phyloP scores from a whole-genome alignment of 1,140 invertebrate species.

The Drosophila pectinifera region DNA sequence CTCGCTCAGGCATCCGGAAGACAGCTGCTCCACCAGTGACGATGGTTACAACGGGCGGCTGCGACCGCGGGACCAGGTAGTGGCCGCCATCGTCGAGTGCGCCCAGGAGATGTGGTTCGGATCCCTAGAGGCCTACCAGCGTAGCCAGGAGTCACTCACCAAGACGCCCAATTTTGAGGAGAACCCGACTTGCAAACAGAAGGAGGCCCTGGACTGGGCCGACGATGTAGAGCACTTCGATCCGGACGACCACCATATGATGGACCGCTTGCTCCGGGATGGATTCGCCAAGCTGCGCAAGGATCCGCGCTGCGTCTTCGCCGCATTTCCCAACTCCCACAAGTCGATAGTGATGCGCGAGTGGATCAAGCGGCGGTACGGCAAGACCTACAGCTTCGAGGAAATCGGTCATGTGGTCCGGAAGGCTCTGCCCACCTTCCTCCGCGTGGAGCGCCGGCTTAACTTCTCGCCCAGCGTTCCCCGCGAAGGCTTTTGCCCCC shows the following conservation, averaged over 20 bases:
- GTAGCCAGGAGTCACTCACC: neutral
- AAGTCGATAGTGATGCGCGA: constrained; percentile 23
- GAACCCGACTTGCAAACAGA: neutral
- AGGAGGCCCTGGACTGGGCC: neutral
- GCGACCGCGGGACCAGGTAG: constrained; percentile 13
- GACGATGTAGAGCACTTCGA: constrained; percentile 11
- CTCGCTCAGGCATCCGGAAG: neutral
- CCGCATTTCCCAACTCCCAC: constrained; percentile 38
- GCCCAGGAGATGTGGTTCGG: constrained; percentile 33
- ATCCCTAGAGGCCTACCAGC: constrained; percentile 12
- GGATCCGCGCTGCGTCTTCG: constrained; percentile 44
- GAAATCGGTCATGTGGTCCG: neutral
- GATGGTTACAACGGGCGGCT: constrained; percentile 6
- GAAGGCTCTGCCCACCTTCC: neutral
- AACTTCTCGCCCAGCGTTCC: neutral
- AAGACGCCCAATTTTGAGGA: too few species aligned
- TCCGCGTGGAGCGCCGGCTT: neutral
- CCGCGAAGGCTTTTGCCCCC: neutral
- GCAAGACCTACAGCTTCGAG: constrained; percentile 20
- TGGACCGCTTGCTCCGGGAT: constrained; percentile 32
- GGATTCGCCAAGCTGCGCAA: constrained; percentile 13
- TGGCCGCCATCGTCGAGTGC: constrained; percentile 34
- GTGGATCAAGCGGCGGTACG: constrained; percentile 47
- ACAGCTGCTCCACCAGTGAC: neutral
- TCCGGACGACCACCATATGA: constrained; percentile 20